These are phyloP conservation scores for Leuciscus waleckii DNA, from an alignment of 2,797 vertebrate species.

Conservation along the genomic window DNA sequence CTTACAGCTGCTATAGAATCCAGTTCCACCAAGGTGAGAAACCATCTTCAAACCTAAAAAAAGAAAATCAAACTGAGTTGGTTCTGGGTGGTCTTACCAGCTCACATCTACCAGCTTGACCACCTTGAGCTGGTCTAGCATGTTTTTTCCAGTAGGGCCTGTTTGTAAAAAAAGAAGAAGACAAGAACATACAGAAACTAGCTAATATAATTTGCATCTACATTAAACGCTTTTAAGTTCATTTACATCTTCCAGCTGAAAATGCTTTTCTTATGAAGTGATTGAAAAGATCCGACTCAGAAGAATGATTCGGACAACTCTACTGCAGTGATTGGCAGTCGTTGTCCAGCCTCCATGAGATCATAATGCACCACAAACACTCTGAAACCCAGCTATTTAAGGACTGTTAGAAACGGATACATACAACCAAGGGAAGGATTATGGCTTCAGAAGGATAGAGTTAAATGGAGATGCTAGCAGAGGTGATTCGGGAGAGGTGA, in stretches of 20 bases:
- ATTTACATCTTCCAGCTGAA: not conserved
- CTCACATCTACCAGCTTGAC: too few species aligned
- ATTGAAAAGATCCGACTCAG: not conserved
- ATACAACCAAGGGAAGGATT: not conserved
- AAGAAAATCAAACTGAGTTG: too few species aligned
- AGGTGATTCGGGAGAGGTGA: slow-evolving; percentile 69
- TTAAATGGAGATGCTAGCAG: slow-evolving; percentile 71
- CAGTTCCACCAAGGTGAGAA: too few species aligned
- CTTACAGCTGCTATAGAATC: too few species aligned
- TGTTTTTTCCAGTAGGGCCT: too few species aligned
- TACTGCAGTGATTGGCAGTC: slow-evolving; percentile 15
- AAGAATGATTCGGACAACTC: not conserved
- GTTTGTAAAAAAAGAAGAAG: too few species aligned
- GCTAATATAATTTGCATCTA: not conserved
- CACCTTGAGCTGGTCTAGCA: too few species aligned
- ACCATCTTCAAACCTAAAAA: too few species aligned
- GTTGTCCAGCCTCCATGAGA: slow-evolving; percentile 19
- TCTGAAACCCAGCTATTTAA: not conserved
- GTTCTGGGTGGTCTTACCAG: too few species aligned
- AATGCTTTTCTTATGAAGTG: not conserved
- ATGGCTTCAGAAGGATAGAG: slow-evolving; percentile 74
- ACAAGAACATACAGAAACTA: not conserved
- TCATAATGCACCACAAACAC: slow-evolving; percentile 26
- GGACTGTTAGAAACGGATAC: not conserved
- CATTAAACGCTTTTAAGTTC: too few species aligned